Conservation (phyloP, 2,113 vertebrate genomes). For the Mixornis gularis region DNA sequence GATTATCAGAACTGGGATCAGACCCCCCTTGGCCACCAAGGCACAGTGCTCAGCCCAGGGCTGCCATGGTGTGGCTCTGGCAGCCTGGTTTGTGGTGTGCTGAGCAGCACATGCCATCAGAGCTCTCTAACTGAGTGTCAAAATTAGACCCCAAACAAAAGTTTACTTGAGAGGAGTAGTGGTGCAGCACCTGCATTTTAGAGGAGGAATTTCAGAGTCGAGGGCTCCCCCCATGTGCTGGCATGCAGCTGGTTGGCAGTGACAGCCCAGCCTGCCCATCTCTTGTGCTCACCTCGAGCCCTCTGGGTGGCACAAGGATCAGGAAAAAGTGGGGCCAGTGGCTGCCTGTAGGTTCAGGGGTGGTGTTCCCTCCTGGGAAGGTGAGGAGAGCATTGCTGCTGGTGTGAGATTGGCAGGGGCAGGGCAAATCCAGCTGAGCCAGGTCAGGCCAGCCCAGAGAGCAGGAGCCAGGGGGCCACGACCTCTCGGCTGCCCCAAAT, state of each 20-base stretch:
- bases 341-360: not conserved
- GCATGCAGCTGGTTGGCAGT: rapidly evolving
- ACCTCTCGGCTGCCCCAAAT: not conserved
- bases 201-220: not conserved
- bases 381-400: rapidly evolving
- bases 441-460: not conserved
- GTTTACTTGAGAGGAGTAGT: too few relatives aligned
- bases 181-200: not conserved
- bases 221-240: not conserved
- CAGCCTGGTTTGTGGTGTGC: not conserved
- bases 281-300: rapidly evolving
- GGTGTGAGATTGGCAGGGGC: not conserved
- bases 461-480: not conserved
- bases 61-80: not conserved
- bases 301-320: not conserved
- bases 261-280: not conserved
- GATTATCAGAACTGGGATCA: not conserved
- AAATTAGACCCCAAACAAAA: not conserved
- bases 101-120: rapidly evolving
- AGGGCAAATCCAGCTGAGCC: not conserved
- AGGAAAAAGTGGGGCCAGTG: not conserved
- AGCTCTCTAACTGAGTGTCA: not conserved
- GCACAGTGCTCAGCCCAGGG: not conserved
- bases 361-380: rapidly evolving
- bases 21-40: not conserved